phyloP scores from a whole-genome alignment of 2,888 invertebrate species.

The Coelopa pilipes region DNA sequence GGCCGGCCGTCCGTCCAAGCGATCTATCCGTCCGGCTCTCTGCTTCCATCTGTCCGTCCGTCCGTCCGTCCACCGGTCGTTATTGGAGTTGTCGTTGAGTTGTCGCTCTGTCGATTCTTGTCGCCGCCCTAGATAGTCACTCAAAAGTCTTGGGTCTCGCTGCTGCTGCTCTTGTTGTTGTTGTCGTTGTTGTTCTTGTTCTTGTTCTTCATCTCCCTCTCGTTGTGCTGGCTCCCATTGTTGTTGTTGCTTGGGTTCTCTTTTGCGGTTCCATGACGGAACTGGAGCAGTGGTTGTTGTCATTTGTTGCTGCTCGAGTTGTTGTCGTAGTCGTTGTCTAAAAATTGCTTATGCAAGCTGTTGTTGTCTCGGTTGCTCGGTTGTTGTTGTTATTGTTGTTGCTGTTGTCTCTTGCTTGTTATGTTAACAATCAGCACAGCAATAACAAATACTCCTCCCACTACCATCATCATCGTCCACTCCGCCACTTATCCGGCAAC shows the following conservation, averaged over 20 bases:
- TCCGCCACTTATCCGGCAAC: neutral
- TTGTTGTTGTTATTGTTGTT: conserved; percentile 1
- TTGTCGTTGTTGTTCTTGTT: conserved; percentile 11
- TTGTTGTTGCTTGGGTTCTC: no score
- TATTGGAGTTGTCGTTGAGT: neutral
- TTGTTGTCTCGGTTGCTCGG: neutral
- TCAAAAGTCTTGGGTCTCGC: conserved; percentile 5
- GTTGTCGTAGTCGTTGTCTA: neutral
- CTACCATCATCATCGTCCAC: conserved; percentile 28
- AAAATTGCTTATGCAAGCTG: conserved; percentile 32
- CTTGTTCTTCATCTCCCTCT: neutral
- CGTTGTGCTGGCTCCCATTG: no score
- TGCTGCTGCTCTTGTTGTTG: conserved; percentile 11
- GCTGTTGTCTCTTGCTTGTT: conserved; percentile 5
- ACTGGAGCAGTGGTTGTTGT: conserved; percentile 11
- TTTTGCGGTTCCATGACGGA: no score
- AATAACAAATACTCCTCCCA: conserved; percentile 1
- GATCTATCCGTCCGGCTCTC: neutral
- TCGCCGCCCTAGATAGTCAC: conserved; percentile 28
- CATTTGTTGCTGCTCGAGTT: conserved; percentile 9
- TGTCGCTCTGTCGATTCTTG: conserved; percentile 16
- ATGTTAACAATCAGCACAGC: conserved; percentile 27
- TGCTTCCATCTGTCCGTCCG: neutral
- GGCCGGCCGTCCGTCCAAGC: neutral
- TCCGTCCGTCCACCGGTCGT: neutral